phyloP scores from a whole-genome alignment of 2,113 vertebrate genomes.

The Recurvirostra avosetta region DNA sequence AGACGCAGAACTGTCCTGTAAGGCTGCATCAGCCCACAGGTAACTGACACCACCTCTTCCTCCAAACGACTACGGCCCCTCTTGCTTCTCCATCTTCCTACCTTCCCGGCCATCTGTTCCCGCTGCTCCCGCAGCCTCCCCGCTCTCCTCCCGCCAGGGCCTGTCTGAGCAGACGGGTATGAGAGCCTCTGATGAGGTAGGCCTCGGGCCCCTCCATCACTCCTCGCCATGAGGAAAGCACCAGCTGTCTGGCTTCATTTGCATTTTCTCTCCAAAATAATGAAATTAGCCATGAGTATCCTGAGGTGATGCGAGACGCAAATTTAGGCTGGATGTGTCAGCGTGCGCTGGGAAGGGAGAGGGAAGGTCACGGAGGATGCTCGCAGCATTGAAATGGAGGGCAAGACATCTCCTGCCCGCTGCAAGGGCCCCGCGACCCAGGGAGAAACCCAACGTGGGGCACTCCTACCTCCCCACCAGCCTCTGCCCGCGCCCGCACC shows the following conservation, averaged over 20 bases:
- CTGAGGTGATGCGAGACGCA: slow-evolving; percentile 89
- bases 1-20: not conserved
- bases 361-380: slow-evolving; percentile 76
- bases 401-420: not conserved
- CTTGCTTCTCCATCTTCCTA: slow-evolving; percentile 65
- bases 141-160: slow-evolving; percentile 75
- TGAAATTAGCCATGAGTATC: slow-evolving; percentile 98
- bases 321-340: slow-evolving; percentile 83
- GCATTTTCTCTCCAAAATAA: slow-evolving; percentile 93
- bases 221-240: slow-evolving; percentile 82
- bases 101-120: slow-evolving; percentile 86
- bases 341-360: slow-evolving; percentile 68
- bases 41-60: slow-evolving; percentile 69
- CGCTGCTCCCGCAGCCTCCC: slow-evolving; percentile 75
- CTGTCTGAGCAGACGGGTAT: slow-evolving; percentile 83
- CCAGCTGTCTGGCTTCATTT: slow-evolving; percentile 98
- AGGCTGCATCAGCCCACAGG: slow-evolving; percentile 59
- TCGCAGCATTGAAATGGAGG: slow-evolving; percentile 38
- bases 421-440: not conserved
- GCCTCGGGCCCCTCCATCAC: slow-evolving; percentile 88
- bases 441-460: not conserved
- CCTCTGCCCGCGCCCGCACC: accelerated
- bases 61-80: slow-evolving; percentile 52
- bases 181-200: slow-evolving; percentile 81
- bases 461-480: not conserved